phyloP scores from a whole-genome alignment of 2,797 vertebrate species.

The Schizothorax lantsangensis region DNA sequence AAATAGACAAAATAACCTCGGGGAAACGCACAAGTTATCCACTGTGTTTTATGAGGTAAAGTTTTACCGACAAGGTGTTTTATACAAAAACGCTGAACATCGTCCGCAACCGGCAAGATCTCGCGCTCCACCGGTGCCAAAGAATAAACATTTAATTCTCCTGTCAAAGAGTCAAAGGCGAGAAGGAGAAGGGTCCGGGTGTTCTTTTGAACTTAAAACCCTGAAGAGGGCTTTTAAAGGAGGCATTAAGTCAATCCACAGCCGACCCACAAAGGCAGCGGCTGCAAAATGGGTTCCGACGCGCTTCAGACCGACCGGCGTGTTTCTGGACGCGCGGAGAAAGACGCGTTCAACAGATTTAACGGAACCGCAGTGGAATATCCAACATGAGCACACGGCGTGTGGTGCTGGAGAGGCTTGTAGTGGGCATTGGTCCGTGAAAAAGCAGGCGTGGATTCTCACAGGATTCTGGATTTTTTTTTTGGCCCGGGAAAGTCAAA shows the following conservation, averaged over 20 bases:
- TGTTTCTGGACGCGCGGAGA: not conserved
- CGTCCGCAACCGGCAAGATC: constrained; percentile 41
- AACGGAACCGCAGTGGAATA: constrained; percentile 43
- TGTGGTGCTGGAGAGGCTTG: constrained; percentile 39
- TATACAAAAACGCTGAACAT: constrained; percentile 21
- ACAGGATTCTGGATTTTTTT: constrained; percentile 43
- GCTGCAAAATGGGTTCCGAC: not conserved
- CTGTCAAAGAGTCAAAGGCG: constrained; percentile 30
- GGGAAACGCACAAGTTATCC: constrained; percentile 43
- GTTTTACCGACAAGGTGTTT: constrained; percentile 28
- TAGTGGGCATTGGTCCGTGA: constrained; percentile 27
- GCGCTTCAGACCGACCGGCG: constrained; percentile 4
- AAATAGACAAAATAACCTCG: constrained; percentile 24
- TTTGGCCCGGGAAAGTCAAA: constrained; percentile 35
- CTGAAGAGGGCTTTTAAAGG: constrained; percentile 30
- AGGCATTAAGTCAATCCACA: constrained; percentile 55
- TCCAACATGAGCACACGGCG: constrained; percentile 34
- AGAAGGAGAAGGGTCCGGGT: constrained; percentile 24
- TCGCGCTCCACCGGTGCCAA: constrained; percentile 43
- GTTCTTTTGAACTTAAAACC: constrained; percentile 56
- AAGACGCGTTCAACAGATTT: constrained; percentile 43
- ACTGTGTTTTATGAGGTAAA: constrained; percentile 24
- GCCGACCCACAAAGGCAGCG: not conserved
- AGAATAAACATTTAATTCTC: constrained; percentile 51
- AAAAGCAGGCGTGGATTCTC: constrained; percentile 55